phyloP scores from a whole-genome alignment of 2,113 vertebrate genomes.

The Trematocara unimaculatum region DNA sequence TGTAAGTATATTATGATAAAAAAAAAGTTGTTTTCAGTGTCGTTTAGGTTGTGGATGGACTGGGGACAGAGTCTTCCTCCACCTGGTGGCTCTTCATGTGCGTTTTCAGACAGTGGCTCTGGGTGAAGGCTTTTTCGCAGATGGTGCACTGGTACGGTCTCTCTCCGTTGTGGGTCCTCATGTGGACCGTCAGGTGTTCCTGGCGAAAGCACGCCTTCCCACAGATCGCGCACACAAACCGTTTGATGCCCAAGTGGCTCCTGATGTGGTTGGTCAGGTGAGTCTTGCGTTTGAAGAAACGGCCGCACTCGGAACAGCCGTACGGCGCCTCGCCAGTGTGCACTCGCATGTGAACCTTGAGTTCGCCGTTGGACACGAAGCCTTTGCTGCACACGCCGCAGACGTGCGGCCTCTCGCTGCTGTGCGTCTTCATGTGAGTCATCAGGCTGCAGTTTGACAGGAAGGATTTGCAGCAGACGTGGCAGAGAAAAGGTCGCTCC shows the following conservation, averaged over 20 bases:
- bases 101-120: slow-evolving; percentile 45
- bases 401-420: neutral
- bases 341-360: neutral
- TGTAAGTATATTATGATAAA: neutral
- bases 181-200: slow-evolving; percentile 28
- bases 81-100: slow-evolving; percentile 32
- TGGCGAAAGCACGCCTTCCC: slow-evolving; percentile 3
- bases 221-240: slow-evolving; percentile 4
- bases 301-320: slow-evolving; percentile 20
- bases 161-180: slow-evolving; percentile 49
- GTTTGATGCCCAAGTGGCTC: slow-evolving; percentile 22
- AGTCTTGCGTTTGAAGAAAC: slow-evolving; percentile 1
- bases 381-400: slow-evolving; percentile 17
- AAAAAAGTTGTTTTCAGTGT: neutral
- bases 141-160: slow-evolving; percentile 14
- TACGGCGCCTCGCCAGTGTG: neutral
- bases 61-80: neutral
- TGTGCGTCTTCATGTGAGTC: slow-evolving; percentile 10
- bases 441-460: neutral
- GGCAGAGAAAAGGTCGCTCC: slow-evolving; percentile 18
- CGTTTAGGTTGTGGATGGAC: neutral
- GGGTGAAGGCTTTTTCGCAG: slow-evolving; percentile 38
- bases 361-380: neutral
- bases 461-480: slow-evolving; percentile 43
- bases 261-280: slow-evolving; percentile 12